Evolutionary conservation across 2,797 vertebrate species (phyloP).

Genomic region (Nyctibius grandis): DNA sequence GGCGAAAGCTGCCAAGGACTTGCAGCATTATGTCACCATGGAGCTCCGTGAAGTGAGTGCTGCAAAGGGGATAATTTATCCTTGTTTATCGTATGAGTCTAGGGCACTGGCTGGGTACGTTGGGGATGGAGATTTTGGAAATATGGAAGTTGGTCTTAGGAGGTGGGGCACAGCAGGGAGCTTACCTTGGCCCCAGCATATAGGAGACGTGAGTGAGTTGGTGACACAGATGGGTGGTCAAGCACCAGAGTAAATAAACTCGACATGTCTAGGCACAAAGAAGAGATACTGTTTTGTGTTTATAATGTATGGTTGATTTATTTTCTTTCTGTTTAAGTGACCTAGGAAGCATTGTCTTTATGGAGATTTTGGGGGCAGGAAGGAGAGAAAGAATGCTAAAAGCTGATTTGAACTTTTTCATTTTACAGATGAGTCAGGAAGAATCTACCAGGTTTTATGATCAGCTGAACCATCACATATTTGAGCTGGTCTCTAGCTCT

Average conservation of each 20-base stretch:
- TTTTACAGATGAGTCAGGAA: conserved; percentile 93
- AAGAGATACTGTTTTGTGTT: neutral
- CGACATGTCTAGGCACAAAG: neutral
- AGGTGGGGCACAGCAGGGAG: neutral
- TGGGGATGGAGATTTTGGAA: neutral
- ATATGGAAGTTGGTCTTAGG: neutral
- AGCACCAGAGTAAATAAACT: neutral
- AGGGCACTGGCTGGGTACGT: neutral
- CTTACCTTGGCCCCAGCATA: neutral
- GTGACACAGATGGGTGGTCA: neutral
- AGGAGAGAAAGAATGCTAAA: neutral
- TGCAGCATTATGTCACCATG: conserved; percentile 98
- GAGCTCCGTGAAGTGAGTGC: conserved; percentile 91
- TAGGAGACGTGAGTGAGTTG: neutral
- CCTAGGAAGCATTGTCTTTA: neutral
- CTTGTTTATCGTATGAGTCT: fast-evolving
- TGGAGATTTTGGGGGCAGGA: neutral
- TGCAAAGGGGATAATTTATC: neutral
- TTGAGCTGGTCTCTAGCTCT: conserved; percentile 97
- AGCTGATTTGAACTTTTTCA: neutral
- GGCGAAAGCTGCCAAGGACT: conserved; percentile 94
- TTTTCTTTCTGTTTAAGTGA: neutral
- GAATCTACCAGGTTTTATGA: conserved; percentile 97
- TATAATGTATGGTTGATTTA: neutral
- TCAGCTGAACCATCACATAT: conserved; percentile 98